Evolutionary conservation across 2,113 vertebrate species (phyloP), one percentile per base, ranked within the genome.

Genomic region (Caracal caracal): DNA sequence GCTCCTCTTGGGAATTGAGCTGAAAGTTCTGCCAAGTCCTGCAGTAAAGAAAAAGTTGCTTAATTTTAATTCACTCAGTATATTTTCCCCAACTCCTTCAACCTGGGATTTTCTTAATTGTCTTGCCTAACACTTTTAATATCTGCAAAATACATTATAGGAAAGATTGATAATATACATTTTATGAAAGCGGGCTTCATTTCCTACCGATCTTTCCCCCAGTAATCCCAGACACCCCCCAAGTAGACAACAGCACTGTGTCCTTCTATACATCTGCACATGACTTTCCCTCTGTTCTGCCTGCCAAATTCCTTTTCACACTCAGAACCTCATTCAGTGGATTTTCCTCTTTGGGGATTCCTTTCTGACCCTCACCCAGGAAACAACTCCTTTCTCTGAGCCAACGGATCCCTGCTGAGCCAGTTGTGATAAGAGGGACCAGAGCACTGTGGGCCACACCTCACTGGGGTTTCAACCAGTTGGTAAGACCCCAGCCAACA

Each of bases 191-290:
- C 17, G 2, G n/a, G 3, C 53, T 94, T 84, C 53, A 33, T 73
- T 43, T 79, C 47, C 61, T 51, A 24, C 71, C 5, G 10, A 2
- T 73, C 33, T 13, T 40, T 8, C 16, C 6, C 24, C 16, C 5
- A 30, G 9, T 24, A 59, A 26, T 22, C 8, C n/a, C 61, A 49
- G 43, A 24, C 6, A 0, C 12, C 0, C 24, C 22, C 78, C 66
- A 15, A 15, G 56, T 47, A 40, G 1, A 17, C 43, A 12, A 0
- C 1, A 4, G 16, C 2, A 1, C 7, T 15, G 12, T 4, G 43
- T 28, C 22, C 15, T 63, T 79, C 68, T 70, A 2, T 12, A 24
- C 19, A 22, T n/a, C 68, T 33, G 15, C 30, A 17, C 1, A 0
- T 65, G 28, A 3, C 5, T 75, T 20, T 37, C 30, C 24, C 47